Base-by-base conservation (phyloP, 2,797 vertebrate genomes). In the Trachurus trachurus region DNA sequence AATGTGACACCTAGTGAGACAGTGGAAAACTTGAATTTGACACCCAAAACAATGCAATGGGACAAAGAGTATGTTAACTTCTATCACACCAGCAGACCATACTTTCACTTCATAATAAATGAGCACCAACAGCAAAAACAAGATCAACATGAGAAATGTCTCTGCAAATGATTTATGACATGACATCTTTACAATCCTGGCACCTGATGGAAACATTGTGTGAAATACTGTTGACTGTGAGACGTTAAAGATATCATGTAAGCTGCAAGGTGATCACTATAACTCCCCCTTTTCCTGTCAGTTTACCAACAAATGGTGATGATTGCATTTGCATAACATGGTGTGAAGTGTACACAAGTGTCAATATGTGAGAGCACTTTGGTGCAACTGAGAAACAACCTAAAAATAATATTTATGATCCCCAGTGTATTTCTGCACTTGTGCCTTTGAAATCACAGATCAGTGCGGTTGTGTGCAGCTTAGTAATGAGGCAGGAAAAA, bases 371-470 rank as follows among this genome's bases (percentile, higher is more conserved):
- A 52, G 53, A 37, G 17, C 9, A 19, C n/a, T 13, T 34, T 64
- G 29, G 29, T 21, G 29, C 37, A n/a, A 34, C 45, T 34, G 47
- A 60, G 4, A 54, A 53, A 54, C 40, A 42, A 45, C 10, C 8
- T 21, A 50, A 53, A 26, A 66, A 65, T 31, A 1, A 19, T 6
- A 9, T 22, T 67, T 61, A 7, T 54, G 12, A 52, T 1, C 21
- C 21, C 10, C 21, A 0, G 21, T 69, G 12, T 10, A 29, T 65
- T 63, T 76, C 37, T 26, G 1, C 22, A 26, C 52, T 52, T 22
- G 50, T 60, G 45, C 39, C 84, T 81, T 82, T 71, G 34, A 80
- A 74, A 77, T 49, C n/a, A 66, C 17, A 52, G 76, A 76, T 54
- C 13, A 60, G 4, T n/a, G 9, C 6, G 39, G 39, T 17, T 40